Conservation (phyloP, 2,888 invertebrate species). For the Busseola fusca region DNA sequence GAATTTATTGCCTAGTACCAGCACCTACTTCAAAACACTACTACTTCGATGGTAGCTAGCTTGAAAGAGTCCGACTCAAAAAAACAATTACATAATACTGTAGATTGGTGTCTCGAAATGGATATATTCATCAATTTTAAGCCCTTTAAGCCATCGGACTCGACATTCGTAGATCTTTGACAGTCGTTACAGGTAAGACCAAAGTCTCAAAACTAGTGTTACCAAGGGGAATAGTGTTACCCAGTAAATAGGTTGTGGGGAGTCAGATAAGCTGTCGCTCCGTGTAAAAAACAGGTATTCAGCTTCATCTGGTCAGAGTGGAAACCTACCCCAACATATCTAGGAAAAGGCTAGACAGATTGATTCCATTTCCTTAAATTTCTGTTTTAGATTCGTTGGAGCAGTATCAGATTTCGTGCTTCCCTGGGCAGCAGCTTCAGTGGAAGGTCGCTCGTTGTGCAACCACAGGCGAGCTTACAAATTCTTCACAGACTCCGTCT, state of each 20-base stretch:
- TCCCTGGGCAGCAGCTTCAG: slow-evolving; percentile 91
- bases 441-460: slow-evolving; percentile 96
- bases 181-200: neutral
- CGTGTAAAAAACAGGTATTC: neutral
- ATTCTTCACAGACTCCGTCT: slow-evolving; percentile 98
- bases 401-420: slow-evolving; percentile 96
- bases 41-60: neutral
- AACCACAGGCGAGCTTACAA: slow-evolving; percentile 98
- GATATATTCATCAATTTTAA: neutral
- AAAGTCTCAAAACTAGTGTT: neutral
- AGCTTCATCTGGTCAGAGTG: neutral
- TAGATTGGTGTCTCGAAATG: neutral
- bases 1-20: slow-evolving; percentile 1
- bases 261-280: neutral
- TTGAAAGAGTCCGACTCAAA: neutral
- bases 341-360: neutral
- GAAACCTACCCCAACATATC: neutral
- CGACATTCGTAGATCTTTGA: neutral
- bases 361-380: neutral
- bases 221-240: neutral
- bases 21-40: neutral
- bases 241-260: too few species aligned
- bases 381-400: slow-evolving; percentile 91
- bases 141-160: neutral
- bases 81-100: neutral